Conservation (phyloP, 2,888 invertebrate species). For the Exephanes ischioxanthus region DNA sequence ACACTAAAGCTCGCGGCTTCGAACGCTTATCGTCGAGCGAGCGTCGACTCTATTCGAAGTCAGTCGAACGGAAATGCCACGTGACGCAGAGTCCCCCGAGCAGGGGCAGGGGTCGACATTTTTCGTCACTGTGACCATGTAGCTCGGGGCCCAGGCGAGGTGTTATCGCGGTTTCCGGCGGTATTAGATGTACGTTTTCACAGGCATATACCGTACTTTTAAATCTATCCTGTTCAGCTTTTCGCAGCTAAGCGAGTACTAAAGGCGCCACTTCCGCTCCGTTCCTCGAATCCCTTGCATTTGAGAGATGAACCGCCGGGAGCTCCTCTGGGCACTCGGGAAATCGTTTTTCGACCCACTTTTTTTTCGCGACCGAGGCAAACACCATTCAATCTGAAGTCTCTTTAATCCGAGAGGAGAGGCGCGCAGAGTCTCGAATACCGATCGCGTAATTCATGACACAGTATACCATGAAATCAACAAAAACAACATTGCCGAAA, state of each 20-base stretch:
- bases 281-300: neutral
- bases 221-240: constrained; percentile 28
- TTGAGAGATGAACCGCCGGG: constrained; percentile 20
- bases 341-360: constrained; percentile 29
- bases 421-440: neutral
- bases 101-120: constrained; percentile 37
- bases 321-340: neutral
- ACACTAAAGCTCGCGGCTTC: constrained; percentile 29
- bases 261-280: constrained; percentile 26
- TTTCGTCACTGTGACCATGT: constrained; percentile 35
- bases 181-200: constrained; percentile 42
- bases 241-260: constrained; percentile 27
- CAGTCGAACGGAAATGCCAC: constrained; percentile 68
- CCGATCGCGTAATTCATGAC: neutral
- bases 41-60: constrained; percentile 62
- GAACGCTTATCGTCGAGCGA: constrained; percentile 46
- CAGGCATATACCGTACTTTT: constrained; percentile 3
- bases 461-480: neutral
- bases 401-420: neutral
- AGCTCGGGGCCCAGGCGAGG: constrained; percentile 7
- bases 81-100: constrained; percentile 45
- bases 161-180: constrained; percentile 54
- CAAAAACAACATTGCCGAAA: too few species aligned
- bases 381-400: neutral
- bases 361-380: neutral